phyloP scores from a whole-genome alignment of 2,888 invertebrate genomes.

The Brenthis ino region DNA sequence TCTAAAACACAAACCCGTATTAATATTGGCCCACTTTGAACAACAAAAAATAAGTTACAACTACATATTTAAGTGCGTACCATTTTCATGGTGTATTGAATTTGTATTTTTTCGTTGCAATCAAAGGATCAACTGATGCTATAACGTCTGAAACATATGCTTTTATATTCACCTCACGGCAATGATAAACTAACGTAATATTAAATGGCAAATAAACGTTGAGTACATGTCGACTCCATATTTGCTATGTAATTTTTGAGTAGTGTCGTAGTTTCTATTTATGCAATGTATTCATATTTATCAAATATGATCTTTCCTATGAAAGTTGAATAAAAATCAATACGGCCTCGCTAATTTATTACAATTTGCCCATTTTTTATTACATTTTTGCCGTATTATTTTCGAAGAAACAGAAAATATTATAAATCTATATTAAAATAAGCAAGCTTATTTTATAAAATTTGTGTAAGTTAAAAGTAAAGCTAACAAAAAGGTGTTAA shows the following conservation, averaged over 20 bases:
- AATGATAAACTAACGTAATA: constrained; percentile 59
- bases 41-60: background rate
- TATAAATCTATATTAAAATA: too few species aligned
- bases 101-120: constrained; percentile 54
- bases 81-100: constrained; percentile 10
- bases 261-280: constrained; percentile 12
- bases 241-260: background rate
- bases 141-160: constrained; percentile 55
- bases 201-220: constrained; percentile 49
- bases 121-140: constrained; percentile 69
- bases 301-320: too few species aligned
- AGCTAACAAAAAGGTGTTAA: too few species aligned
- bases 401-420: too few species aligned
- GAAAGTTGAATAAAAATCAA: too few species aligned
- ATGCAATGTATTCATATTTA: background rate
- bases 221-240: constrained; percentile 5
- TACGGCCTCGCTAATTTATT: too few species aligned
- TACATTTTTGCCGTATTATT: too few species aligned
- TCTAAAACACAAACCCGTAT: constrained; percentile 41
- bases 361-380: too few species aligned
- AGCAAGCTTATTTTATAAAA: too few species aligned
- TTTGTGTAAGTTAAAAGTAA: too few species aligned
- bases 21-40: background rate
- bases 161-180: constrained; percentile 69
- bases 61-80: background rate